Conservation (phyloP, 2,797 vertebrate genomes). For the Catostomus latipinnis region DNA sequence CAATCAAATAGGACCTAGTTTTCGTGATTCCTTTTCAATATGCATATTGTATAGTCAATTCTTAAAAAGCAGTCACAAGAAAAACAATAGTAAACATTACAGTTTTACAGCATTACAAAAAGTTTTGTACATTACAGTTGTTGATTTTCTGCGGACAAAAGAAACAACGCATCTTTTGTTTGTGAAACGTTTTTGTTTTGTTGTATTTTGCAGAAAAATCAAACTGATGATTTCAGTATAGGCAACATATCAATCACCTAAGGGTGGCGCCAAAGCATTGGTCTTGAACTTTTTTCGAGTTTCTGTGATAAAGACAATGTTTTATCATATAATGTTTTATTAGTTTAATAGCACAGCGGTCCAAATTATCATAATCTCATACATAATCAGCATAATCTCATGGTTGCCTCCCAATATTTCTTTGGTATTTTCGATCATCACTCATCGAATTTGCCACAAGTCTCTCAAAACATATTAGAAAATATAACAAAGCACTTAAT, state of each 20-base stretch:
- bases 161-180: neutral
- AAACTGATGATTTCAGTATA: neutral
- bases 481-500: neutral
- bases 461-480: neutral
- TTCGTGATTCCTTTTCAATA: neutral
- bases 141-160: no score
- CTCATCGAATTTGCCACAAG: neutral
- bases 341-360: neutral
- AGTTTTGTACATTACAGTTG: neutral
- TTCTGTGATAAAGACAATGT: neutral
- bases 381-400: neutral
- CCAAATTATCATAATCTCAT: neutral
- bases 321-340: neutral
- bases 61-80: neutral
- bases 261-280: constrained; percentile 46
- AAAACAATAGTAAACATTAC: no score
- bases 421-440: neutral
- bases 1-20: neutral
- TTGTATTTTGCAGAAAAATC: no score
- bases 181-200: neutral
- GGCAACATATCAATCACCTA: neutral
- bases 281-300: neutral
- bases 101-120: no score
- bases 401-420: no score
- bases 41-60: neutral